These are phyloP conservation scores for Allophyes oxyacanthae DNA, from an alignment of 2,888 invertebrate genomes.

Conservation along the genomic window DNA sequence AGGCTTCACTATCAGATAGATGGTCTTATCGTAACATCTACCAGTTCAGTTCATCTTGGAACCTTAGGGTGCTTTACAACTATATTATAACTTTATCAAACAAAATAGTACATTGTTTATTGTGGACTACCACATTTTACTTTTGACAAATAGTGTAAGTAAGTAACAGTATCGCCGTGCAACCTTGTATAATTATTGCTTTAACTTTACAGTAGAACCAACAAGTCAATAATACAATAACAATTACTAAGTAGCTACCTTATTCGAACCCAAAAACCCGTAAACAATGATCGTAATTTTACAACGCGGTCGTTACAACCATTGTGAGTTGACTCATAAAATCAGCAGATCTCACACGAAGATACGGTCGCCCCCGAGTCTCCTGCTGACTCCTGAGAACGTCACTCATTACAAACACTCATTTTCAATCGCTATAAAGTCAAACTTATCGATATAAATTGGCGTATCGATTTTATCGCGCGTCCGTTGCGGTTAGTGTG, in stretches of 20 bases:
- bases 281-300: conserved; percentile 71
- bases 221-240: conserved; percentile 60
- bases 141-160: conserved; percentile 21
- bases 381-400: conserved; percentile 83
- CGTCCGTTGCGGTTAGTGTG: conserved; percentile 77
- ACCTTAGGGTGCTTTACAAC: no score
- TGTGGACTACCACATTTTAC: conserved; percentile 21
- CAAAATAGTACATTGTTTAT: neutral
- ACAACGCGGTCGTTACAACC: conserved; percentile 52
- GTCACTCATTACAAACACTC: conserved; percentile 76
- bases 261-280: conserved; percentile 63
- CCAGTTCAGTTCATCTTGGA: no score
- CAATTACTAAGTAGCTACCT: conserved; percentile 60
- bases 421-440: conserved; percentile 57
- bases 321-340: conserved; percentile 72
- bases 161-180: conserved; percentile 58
- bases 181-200: conserved; percentile 40
- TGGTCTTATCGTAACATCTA: no score
- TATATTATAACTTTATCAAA: conserved; percentile 1
- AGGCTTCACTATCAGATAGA: no score
- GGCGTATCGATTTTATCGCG: conserved; percentile 75
- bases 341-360: conserved; percentile 83
- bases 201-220: conserved; percentile 25
- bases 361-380: conserved; percentile 78
- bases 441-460: conserved; percentile 74